Percentiles rank a stretch among this genome's conserved stretches.
These are phyloP conservation scores for Plestiodon gilberti DNA, from an alignment of 2,113 vertebrate species.

Conservation along the genomic window DNA sequence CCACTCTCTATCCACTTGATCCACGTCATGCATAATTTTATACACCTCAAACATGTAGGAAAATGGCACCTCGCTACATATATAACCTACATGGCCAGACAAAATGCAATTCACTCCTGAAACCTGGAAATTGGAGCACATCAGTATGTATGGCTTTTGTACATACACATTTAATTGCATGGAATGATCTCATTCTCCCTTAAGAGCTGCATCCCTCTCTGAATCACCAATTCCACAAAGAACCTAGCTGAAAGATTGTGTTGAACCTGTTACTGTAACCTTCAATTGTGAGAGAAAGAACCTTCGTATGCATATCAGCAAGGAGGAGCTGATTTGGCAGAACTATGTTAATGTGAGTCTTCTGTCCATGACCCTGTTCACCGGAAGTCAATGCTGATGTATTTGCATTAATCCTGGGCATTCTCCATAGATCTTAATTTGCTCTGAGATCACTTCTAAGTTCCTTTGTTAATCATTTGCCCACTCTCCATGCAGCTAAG, in stretches of 20 bases:
- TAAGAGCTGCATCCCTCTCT: neutral
- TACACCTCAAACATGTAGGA: no score
- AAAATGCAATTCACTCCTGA: no score
- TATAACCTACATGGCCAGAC: no score
- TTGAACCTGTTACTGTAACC: constrained; percentile 47
- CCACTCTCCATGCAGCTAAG: constrained; percentile 34
- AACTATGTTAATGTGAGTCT: constrained; percentile 53
- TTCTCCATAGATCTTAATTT: constrained; percentile 59
- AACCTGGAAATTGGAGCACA: no score
- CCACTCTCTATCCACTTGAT: no score
- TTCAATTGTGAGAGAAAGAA: constrained; percentile 54
- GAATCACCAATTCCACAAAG: neutral
- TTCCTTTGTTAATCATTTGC: constrained; percentile 62
- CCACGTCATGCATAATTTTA: no score
- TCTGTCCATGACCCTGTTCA: constrained; percentile 47
- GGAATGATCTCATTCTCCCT: neutral
- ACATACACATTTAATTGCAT: neutral
- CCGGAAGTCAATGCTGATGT: constrained; percentile 35
- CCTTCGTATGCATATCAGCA: constrained; percentile 37
- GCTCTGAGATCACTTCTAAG: constrained; percentile 32
- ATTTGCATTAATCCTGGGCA: constrained; percentile 59
- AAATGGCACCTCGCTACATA: no score
- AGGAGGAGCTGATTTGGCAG: constrained; percentile 51
- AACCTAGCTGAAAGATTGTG: neutral
- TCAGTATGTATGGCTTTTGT: neutral